phyloP scores from a whole-genome alignment of 2,113 vertebrate genomes.

The Zosterops japonicus region DNA sequence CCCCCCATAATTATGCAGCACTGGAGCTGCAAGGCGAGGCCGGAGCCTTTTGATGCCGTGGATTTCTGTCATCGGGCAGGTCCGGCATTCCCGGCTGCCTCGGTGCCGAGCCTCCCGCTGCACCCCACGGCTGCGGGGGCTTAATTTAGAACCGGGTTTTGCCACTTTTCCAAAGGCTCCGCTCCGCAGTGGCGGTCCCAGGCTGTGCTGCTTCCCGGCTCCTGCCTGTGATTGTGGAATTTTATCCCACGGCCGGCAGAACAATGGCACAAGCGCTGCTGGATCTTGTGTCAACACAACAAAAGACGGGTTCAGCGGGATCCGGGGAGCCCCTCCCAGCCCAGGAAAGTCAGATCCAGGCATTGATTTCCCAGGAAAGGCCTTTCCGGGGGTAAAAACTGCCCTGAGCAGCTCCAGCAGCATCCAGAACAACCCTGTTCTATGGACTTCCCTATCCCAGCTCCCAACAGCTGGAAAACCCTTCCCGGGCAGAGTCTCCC shows the following conservation, averaged over 20 bases:
- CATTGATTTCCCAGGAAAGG: neutral
- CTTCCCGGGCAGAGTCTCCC: neutral
- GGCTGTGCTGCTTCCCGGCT: neutral
- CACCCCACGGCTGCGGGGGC: neutral
- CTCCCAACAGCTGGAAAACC: neutral
- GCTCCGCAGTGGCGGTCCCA: neutral
- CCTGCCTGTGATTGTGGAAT: neutral
- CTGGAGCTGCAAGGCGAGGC: neutral
- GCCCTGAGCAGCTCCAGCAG: neutral
- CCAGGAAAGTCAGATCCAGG: neutral
- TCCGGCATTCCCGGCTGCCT: neutral
- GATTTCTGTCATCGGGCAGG: neutral
- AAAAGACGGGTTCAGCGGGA: neutral
- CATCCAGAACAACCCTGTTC: neutral
- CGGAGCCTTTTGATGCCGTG: neutral
- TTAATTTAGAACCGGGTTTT: slow-evolving; percentile 46
- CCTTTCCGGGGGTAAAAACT: neutral
- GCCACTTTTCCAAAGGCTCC: neutral
- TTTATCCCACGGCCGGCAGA: neutral
- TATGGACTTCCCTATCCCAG: neutral
- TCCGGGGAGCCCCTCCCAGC: neutral
- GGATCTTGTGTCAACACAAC: neutral
- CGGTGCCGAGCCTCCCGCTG: neutral
- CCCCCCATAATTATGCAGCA: neutral
- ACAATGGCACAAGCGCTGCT: neutral